Evolutionary conservation across 2,797 vertebrate genomes (phyloP), one percentile per base, ranked within the genome.

Genomic region (Limnodromus scolopaceus): DNA sequence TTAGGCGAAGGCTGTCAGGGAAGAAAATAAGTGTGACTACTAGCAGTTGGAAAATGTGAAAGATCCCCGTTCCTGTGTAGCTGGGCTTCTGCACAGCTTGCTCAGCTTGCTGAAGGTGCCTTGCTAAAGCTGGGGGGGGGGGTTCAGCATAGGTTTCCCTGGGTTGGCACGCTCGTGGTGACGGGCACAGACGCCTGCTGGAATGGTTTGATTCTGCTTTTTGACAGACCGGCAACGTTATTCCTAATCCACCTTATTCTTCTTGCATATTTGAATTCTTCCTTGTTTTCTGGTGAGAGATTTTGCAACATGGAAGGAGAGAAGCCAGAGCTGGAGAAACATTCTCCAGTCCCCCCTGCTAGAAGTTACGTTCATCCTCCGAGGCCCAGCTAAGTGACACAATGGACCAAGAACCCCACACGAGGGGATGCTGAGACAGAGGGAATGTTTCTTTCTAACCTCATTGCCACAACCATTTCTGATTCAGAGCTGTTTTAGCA

Each of bases 1-100:
- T 75, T 80, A 38, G 61, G 64, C 64, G 87, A 63, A 89, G 54
- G 25, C 57, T 75, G 63, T 61, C 41, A 46, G 45, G 61, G 55
- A 83, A 89, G 76, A 95, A 93, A 92, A 53, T 46, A 7, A 81
- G 18, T 34, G 58, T 83, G 34, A 46, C 60, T 96, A 1, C 92
- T 65, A 65, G 51, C 54, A 58, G 12, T 20, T 88, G 66, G 75
- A 86, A 86, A 76, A 58, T 55, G 77, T 60, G 63, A 27, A 5
- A 71, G 57, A 71, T 83, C 64, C 82, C 65, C 4, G 1, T 69
- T 48, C 14, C 32, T 39, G 23, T 63, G 1, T 38, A 55, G 58
- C 43, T 75, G 69, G 38, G n/a, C n/a, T 53, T 36, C 53, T 76
- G 45, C 11, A 1, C 20, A 23, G 72, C 55, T 69, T 81, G 55